phyloP scores from a whole-genome alignment of 2,113 vertebrate genomes.

The Peromyscus maniculatus region DNA sequence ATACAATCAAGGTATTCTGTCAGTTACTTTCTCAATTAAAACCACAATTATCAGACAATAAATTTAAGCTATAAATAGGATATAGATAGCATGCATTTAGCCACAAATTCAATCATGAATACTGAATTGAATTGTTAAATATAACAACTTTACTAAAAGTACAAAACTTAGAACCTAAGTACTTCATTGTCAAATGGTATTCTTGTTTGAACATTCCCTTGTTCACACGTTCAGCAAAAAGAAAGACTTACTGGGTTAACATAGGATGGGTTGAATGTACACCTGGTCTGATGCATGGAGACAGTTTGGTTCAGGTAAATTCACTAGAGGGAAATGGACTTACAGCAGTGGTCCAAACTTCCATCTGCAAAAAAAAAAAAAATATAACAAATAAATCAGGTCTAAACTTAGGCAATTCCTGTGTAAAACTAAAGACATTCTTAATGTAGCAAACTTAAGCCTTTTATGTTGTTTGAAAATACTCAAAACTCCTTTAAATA shows the following conservation, averaged over 20 bases:
- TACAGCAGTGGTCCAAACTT: background rate
- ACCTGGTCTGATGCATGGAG: background rate
- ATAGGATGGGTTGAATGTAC: background rate
- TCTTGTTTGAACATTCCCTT: background rate
- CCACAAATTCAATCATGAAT: background rate
- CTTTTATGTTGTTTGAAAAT: background rate
- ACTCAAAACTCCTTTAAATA: no score
- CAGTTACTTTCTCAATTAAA: constrained; percentile 33
- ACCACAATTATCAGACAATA: constrained; percentile 17
- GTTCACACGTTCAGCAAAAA: background rate
- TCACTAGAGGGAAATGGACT: background rate
- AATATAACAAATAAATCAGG: background rate
- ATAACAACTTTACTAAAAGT: background rate
- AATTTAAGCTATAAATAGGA: background rate
- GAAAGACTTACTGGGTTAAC: background rate
- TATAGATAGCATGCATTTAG: background rate
- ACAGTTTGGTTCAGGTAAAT: background rate
- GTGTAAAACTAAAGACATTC: background rate
- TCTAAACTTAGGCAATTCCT: background rate
- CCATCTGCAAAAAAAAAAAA: background rate
- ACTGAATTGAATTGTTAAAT: background rate
- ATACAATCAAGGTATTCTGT: background rate
- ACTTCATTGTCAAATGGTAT: background rate
- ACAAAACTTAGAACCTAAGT: background rate
- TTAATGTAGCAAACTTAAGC: constrained; percentile 40